These are phyloP conservation scores for Chrysolina americana DNA, from an alignment of 2,888 invertebrate genomes.

Conservation along the genomic window DNA sequence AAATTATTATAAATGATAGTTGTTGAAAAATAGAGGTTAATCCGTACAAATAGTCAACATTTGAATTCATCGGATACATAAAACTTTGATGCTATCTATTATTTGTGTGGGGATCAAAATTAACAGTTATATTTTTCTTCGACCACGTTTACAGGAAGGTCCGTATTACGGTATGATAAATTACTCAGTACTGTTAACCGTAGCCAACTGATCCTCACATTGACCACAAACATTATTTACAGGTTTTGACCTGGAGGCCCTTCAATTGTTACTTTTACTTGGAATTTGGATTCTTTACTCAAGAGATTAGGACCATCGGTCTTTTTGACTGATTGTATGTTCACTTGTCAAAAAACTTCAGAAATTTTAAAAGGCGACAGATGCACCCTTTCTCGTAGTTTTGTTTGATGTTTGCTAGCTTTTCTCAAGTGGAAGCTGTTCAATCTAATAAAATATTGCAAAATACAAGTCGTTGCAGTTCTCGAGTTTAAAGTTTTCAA, in stretches of 20 bases:
- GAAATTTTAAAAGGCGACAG: slow-evolving; percentile 35
- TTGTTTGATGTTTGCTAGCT: slow-evolving; percentile 28
- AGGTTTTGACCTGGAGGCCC: slow-evolving; percentile 24
- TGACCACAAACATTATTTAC: slow-evolving; percentile 38
- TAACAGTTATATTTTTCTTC: background rate
- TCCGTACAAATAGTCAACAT: too few relatives aligned
- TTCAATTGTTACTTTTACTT: slow-evolving; percentile 40
- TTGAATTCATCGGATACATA: too few relatives aligned
- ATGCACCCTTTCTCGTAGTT: slow-evolving; percentile 28
- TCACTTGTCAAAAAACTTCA: slow-evolving; percentile 41
- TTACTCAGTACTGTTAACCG: slow-evolving; percentile 4
- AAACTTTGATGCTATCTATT: background rate
- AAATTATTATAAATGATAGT: too few relatives aligned
- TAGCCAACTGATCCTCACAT: background rate
- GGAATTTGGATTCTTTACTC: slow-evolving; percentile 44
- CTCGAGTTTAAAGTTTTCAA: too few relatives aligned
- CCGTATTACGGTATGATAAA: background rate
- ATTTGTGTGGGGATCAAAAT: background rate
- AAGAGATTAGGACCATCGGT: slow-evolving; percentile 47
- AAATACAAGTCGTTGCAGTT: too few relatives aligned
- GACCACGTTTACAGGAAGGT: background rate
- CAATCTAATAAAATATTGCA: too few relatives aligned
- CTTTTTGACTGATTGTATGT: slow-evolving; percentile 46
- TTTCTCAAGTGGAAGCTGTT: background rate
- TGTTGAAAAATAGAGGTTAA: too few relatives aligned